Conservation (phyloP, 1,140 invertebrate genomes). For the Drosophila serrata region DNA sequence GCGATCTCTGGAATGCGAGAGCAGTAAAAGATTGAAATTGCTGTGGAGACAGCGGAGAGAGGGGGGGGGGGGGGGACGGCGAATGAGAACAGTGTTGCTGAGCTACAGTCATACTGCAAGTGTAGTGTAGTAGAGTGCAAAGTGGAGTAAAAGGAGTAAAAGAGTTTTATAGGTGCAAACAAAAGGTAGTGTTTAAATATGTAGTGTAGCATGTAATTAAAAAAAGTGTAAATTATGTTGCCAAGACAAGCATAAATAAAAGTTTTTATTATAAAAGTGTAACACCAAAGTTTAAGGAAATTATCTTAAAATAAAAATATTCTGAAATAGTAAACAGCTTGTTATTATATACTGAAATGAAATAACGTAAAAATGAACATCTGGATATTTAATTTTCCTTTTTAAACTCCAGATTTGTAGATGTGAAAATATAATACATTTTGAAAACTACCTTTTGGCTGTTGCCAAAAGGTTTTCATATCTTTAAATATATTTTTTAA, state of each 20-base stretch:
- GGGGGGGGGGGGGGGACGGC: background rate
- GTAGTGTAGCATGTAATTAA: background rate
- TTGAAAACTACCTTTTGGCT: background rate
- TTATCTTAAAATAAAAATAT: background rate
- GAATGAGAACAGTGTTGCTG: conserved; percentile 32
- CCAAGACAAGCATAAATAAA: background rate
- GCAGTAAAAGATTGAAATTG: conserved; percentile 9
- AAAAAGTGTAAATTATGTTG: background rate
- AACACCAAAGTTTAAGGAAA: background rate
- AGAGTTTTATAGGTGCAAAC: background rate
- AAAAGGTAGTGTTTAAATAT: background rate
- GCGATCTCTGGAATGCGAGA: conserved; percentile 26
- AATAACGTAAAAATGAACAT: background rate
- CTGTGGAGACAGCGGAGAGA: background rate
- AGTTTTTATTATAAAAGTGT: background rate
- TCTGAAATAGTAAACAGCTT: no score
- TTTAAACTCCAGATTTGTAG: background rate
- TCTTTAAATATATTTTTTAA: background rate
- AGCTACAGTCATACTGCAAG: conserved; percentile 8
- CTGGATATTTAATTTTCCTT: background rate
- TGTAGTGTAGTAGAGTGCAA: background rate
- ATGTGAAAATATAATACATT: background rate
- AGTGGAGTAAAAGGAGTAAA: background rate
- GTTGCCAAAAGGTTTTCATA: background rate
- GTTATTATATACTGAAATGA: background rate